A percentile compares a stretch with the other conserved stretches of the same genome.
These are phyloP conservation scores for Limonius californicus DNA, from an alignment of 1,140 invertebrate genomes.

Conservation along the genomic window DNA sequence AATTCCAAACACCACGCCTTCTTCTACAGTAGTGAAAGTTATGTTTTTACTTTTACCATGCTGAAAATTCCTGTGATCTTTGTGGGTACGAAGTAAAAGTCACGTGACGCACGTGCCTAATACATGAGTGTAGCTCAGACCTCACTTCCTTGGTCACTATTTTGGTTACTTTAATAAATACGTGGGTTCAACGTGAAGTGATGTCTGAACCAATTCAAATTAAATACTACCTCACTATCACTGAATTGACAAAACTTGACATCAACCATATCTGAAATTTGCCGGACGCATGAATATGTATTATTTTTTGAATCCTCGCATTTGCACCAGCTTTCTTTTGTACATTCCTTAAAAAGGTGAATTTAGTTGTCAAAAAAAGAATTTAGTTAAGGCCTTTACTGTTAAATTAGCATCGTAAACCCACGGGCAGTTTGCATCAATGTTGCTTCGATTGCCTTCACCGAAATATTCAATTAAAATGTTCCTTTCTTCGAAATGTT, in stretches of 20 bases:
- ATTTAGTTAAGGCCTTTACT: conserved; percentile 45
- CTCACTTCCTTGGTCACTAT: no score
- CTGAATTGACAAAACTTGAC: conserved; percentile 73
- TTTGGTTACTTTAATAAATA: no score
- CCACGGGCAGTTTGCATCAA: conserved; percentile 55
- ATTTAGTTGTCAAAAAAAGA: conserved; percentile 16
- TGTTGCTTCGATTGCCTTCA: conserved; percentile 56
- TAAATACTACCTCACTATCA: conserved; percentile 72
- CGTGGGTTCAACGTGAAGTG: no score
- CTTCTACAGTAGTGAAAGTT: no score
- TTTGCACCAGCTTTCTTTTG: conserved; percentile 64
- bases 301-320: conserved; percentile 82
- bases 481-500: not conserved
- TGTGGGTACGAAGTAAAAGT: no score
- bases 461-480: conserved; percentile 58
- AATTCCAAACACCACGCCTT: no score
- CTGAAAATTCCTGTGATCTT: no score
- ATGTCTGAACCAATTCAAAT: no score
- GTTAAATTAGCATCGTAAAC: conserved; percentile 53
- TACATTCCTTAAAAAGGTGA: conserved; percentile 57
- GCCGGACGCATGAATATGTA: conserved; percentile 73
- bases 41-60: no score
- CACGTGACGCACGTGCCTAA: no score
- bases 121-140: no score
- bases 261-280: conserved; percentile 53